Base-by-base conservation (phyloP, 1,140 invertebrate species). In the Caenorhabditis briggsae region DNA sequence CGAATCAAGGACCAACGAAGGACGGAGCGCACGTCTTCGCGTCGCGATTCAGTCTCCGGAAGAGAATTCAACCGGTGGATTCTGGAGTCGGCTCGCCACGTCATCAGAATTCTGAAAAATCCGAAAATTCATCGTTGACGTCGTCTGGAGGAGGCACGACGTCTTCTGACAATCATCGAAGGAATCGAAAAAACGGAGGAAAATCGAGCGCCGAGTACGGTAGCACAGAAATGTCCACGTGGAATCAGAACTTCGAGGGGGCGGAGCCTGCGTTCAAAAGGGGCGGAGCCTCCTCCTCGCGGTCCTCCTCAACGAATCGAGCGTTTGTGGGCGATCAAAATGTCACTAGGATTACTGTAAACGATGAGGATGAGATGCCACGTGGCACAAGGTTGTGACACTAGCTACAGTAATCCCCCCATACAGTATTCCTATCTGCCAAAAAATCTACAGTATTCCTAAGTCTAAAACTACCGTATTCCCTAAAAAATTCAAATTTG, bases 341-440 rank as follows among this genome's bases (percentile, higher is more conserved):
- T 59, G 48, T 87, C 2, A 86, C 78, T 2, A 8, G 85, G 11
- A 86, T 86, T 11, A 33, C 56, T 9, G 55, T 86, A 16, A 53
- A 78, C 14, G 85, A 86, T 61, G 41, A 43, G 16, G 25, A 58
- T 41, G 20, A 14, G 14, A 41, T 23, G 53, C 78, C 78, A 43
- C 53, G 55, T 58, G 82, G 53, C 7, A 82, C 48, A 0, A 55
- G 23, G n/a, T 53, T 82, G 23, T 55, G 53, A 56, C 70, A 14
- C 12, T 25, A 14, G 3, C 48, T 41, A 41, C 56, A 58, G 25
- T 46, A 18, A 2, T 23, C 53, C 82, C n/a, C 12, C 14, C n/a
- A n/a, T 56, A 82, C 78, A 82, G 70, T 53, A 78, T 18, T 18
- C 56, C 56, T 18, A 58, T 58, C 56, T n/a, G n/a, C 59, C 1